Evolutionary conservation across 1,140 invertebrate species (phyloP), one percentile per base, ranked within the genome.

Genomic region (Vollenhovia emeryi): DNA sequence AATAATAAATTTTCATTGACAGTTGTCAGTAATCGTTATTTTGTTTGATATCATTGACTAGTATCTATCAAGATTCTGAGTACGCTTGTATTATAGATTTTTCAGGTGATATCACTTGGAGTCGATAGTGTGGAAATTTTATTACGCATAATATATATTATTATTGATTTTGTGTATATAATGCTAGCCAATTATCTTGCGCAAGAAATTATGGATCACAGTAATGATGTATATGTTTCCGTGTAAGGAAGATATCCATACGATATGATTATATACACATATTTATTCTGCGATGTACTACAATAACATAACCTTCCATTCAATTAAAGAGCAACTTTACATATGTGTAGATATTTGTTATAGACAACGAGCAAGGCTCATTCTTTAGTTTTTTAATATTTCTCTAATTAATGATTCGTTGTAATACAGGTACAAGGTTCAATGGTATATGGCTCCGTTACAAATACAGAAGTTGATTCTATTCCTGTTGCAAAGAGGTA

Each of bases 181-280:
- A n/a, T 73, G 1, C 0, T 36, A 4, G 0, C 4, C 33, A 73
- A 73, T 18, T 76, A 60, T 62, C 1, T 59, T 3, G 52, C 55
- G 3, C 74, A 76, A 45, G 11, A 60, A 60, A 45, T 76, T 21
- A 76, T 8, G 1, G 76, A 79, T 79, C 36, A 79, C 15, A 79
- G 68, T 55, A 52, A 64, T 15, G 13, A 68, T 13, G 21, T 66
- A 24, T 64, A 21, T 8, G 5, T 30, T 27, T 30, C 57, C 13
- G 57, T 30, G 57, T 75, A 75, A 57, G 55, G 15, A 24, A 59
- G 6, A 30, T 15, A 11, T 50, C 21, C 11, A 43, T 0, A 43
- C 30, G 21, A 15, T 9, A 21, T 15, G n/a, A 43, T 21, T 40
- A 9, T 43, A 36, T 9, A 40, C 45, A 45, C 9, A 52, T 9